Evolutionary conservation across 1,140 invertebrate genomes (phyloP).

Genomic region (Bicyclus anynana): DNA sequence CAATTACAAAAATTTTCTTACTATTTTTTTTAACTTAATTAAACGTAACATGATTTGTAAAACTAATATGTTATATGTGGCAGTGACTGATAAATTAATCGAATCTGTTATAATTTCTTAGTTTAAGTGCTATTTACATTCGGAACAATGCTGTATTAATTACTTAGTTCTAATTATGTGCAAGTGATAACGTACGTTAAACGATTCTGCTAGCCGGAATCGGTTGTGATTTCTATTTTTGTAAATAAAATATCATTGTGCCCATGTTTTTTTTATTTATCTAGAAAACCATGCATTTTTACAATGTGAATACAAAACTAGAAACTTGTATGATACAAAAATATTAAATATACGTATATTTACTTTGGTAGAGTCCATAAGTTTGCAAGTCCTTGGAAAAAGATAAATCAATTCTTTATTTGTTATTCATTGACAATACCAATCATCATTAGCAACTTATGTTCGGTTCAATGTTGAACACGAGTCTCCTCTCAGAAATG

Average conservation of each 20-base stretch:
- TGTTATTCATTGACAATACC: constrained; percentile 1
- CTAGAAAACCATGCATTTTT: background rate
- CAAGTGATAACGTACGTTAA: constrained; percentile 25
- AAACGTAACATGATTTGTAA: background rate
- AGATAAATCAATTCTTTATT: no score
- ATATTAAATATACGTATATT: constrained; percentile 32
- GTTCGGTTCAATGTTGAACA: no score
- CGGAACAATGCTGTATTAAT: constrained; percentile 14
- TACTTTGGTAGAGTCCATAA: constrained; percentile 22
- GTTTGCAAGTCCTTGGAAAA: constrained; percentile 26
- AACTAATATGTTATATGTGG: constrained; percentile 13
- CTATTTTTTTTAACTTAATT: constrained; percentile 16
- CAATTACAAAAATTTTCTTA: constrained; percentile 22
- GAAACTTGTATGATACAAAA: background rate
- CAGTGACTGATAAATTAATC: constrained; percentile 34
- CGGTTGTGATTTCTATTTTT: constrained; percentile 43
- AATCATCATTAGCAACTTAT: no score
- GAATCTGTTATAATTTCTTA: constrained; percentile 8
- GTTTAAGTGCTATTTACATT: constrained; percentile 29
- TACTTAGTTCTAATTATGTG: constrained; percentile 32
- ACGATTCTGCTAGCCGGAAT: constrained; percentile 25
- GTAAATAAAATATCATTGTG: constrained; percentile 41
- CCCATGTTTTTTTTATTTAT: constrained; percentile 5
- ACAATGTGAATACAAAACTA: background rate
- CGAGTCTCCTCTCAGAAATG: no score